Conservation (phyloP, 2,888 invertebrate genomes). For the Athalia circularis region DNA sequence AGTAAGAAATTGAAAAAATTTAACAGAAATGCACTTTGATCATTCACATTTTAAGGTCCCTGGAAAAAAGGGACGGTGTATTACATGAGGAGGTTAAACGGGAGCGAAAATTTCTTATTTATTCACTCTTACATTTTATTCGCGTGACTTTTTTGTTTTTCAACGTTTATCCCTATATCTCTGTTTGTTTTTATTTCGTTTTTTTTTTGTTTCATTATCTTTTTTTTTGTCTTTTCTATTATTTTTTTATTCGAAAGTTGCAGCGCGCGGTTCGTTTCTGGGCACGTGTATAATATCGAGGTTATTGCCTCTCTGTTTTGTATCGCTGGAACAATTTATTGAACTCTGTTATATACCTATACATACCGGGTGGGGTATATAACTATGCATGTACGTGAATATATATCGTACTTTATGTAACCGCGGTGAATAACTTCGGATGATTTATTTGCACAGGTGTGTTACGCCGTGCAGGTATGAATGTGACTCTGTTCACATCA, state of each 20-base stretch:
- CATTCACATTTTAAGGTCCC: no score
- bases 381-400: not conserved
- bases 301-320: constrained; percentile 18
- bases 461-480: not conserved
- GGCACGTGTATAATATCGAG: constrained; percentile 7
- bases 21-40: no score
- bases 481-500: not conserved
- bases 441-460: constrained; percentile 29
- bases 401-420: constrained; percentile 49
- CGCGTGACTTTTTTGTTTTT: not conserved
- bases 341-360: constrained; percentile 25
- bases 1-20: no score
- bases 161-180: no score
- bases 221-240: no score
- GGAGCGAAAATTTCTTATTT: not conserved
- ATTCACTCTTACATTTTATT: not conserved
- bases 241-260: not conserved
- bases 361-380: constrained; percentile 9
- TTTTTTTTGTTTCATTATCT: no score
- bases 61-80: no score
- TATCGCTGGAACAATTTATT: constrained; percentile 27
- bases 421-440: constrained; percentile 43
- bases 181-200: no score
- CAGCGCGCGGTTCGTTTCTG: not conserved
- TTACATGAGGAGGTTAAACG: no score